Evolutionary conservation across 2,797 vertebrate species (phyloP), one percentile per base, ranked within the genome.

Genomic region (Eleutherodactylus coqui): DNA sequence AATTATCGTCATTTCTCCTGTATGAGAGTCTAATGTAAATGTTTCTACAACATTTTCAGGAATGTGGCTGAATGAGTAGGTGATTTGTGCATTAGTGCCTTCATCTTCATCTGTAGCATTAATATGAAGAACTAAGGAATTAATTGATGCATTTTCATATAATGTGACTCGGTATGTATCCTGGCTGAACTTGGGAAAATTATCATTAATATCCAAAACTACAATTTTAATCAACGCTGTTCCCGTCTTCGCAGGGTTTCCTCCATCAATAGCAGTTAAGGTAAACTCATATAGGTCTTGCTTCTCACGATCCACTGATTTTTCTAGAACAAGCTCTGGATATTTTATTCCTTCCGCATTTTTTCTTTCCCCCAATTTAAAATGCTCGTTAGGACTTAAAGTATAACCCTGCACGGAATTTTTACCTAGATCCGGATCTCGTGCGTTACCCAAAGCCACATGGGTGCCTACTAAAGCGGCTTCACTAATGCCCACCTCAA

Each of bases 401-500:
- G 86, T 64, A 82, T 92, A 92, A 29, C 75, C 89, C 85, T 91
- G 90, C 3, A 93, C 76, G 67, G 90, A 90, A 79, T 92, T 93
- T 17, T 67, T 84, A 17, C 90, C 90, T 79, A 93, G 75, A 78
- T 93, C 91, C n/a, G 90, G 89, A 87, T 93, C 92, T 19, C 81
- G 73, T 51, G 90, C 90, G 87, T 89, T 81, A 36, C 85, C 89
- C 8, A 95, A 76, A 29, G 89, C 89, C 85, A 94, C 95, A 0
- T 86, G 88, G 0, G 90, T 86, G 0, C 94, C 93, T 8, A 89
- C 91, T 0, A 0, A 55, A 0, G 92, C 92, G 0, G 90, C 92
- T 67, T 96, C 94, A 0, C 0, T 84, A 2, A 95, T 93, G 79
- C 93, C 93, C 5, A 95, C 24, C 2, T 83, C 67, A 0, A 94